Conservation (phyloP, 2,113 vertebrate genomes). For the Nothoprocta pentlandii region DNA sequence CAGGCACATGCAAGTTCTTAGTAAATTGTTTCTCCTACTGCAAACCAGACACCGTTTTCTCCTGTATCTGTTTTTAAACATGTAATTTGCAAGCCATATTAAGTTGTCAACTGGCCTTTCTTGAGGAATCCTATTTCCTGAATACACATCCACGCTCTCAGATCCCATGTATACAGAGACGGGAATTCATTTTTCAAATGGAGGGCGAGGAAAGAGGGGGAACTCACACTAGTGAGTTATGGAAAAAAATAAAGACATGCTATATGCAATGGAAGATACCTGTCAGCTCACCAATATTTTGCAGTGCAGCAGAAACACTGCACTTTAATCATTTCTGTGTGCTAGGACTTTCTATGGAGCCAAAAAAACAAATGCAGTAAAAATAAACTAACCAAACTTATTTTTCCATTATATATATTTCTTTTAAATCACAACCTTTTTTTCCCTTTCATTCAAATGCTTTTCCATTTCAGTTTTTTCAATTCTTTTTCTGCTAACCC, state of each 20-base stretch:
- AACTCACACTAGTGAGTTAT: neutral
- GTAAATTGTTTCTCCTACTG: neutral
- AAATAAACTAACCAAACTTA: neutral
- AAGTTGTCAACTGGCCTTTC: neutral
- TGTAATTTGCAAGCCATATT: neutral
- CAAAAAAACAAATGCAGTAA: neutral
- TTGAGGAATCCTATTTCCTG: neutral
- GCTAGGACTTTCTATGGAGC: neutral
- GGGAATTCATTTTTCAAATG: neutral
- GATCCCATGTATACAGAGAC: neutral
- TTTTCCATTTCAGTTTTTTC: neutral
- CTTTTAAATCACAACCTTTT: neutral
- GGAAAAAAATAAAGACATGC: too few relatives aligned
- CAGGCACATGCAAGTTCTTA: neutral
- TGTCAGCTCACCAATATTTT: neutral
- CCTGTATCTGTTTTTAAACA: neutral
- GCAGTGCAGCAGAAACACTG: accelerated
- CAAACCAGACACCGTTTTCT: neutral
- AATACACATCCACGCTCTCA: neutral
- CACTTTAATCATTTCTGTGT: neutral
- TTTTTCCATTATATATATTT: neutral
- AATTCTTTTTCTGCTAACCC: neutral
- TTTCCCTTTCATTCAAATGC: neutral
- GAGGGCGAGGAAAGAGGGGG: neutral
- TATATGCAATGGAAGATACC: neutral